Evolutionary conservation across 2,113 vertebrate genomes (phyloP).

Genomic region (Eupsittula cactorum): DNA sequence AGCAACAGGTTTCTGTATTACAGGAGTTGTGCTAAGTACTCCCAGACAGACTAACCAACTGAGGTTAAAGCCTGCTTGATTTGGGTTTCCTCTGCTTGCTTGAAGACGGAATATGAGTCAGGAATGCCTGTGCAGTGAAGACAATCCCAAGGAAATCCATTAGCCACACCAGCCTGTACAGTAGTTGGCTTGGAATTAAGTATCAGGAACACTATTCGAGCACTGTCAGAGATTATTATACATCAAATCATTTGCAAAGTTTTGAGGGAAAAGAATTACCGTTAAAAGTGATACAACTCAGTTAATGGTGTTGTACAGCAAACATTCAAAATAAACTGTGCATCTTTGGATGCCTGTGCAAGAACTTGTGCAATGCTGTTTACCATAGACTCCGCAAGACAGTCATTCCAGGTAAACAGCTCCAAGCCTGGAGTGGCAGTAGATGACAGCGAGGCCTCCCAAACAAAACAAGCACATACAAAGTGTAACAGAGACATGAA

Average conservation of each 20-base stretch:
- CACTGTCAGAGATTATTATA: not conserved
- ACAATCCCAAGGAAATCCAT: slow-evolving; percentile 4
- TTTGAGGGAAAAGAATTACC: not conserved
- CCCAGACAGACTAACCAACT: not conserved
- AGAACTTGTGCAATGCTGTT: not conserved
- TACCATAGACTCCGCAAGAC: not conserved
- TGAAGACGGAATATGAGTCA: not conserved
- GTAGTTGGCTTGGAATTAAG: not conserved
- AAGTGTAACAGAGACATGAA: accelerated
- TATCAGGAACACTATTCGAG: not conserved
- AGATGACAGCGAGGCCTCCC: not conserved
- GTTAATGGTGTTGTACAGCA: not conserved
- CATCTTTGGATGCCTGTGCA: not conserved
- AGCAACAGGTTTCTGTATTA: not conserved
- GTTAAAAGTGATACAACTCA: not conserved
- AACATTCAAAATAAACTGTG: not conserved
- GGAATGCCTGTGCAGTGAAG: not conserved
- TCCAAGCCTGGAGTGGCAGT: not conserved
- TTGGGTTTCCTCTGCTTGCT: not conserved
- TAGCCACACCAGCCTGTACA: not conserved
- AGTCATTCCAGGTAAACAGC: not conserved
- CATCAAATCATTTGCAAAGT: accelerated
- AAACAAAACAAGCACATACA: not conserved
- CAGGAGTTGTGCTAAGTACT: not conserved
- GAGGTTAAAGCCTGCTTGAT: not conserved